Percentiles rank a stretch among this genome's conserved stretches.
These are phyloP conservation scores for Falco naumanni DNA, from an alignment of 2,797 vertebrate genomes.

Conservation along the genomic window DNA sequence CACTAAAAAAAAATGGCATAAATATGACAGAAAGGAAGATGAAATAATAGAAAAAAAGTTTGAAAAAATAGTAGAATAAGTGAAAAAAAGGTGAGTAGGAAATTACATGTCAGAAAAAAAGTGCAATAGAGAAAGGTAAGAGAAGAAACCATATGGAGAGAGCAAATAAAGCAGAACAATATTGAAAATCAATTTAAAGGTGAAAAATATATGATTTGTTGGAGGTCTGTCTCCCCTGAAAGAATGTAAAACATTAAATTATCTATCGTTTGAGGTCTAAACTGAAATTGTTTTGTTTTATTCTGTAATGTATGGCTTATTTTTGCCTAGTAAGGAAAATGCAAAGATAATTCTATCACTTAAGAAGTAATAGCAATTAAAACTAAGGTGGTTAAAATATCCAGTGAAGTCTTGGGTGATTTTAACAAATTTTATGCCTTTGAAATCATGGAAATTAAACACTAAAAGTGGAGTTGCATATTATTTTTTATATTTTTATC, in stretches of 20 bases:
- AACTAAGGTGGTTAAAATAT: background rate
- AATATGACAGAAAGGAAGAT: constrained; percentile 49
- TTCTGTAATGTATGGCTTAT: background rate
- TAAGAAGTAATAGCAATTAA: background rate
- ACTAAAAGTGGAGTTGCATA: background rate
- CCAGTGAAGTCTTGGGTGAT: background rate
- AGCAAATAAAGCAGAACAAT: constrained; percentile 52
- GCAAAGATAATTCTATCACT: background rate
- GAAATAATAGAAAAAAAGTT: constrained; percentile 55
- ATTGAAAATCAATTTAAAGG: constrained; percentile 48
- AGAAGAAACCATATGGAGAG: constrained; percentile 3
- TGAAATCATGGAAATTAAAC: background rate
- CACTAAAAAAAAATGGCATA: background rate
- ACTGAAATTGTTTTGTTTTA: background rate
- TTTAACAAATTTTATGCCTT: background rate
- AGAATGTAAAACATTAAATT: constrained; percentile 9
- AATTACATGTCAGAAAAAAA: constrained; percentile 36
- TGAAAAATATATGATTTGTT: constrained; percentile 17
- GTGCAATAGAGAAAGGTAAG: background rate
- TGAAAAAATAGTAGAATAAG: background rate
- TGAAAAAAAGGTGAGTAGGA: constrained; percentile 36
- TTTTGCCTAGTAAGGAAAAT: background rate
- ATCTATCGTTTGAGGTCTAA: background rate
- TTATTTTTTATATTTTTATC: background rate
- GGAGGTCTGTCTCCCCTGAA: background rate